Percentiles rank a stretch among this genome's conserved stretches.
Conservation (phyloP, 2,797 vertebrate species). For the Caiman crocodilus region DNA sequence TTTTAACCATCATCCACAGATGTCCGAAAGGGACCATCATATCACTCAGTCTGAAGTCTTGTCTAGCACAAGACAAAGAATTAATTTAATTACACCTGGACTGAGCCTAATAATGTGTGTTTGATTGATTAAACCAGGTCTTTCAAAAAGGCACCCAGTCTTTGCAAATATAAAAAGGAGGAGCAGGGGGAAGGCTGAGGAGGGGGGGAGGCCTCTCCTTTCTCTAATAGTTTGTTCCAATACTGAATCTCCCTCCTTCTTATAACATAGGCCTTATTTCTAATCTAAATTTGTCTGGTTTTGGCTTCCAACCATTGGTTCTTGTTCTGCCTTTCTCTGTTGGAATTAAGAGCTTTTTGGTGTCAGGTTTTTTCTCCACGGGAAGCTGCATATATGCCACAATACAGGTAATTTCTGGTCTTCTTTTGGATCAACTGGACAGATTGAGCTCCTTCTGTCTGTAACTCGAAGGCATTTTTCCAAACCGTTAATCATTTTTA, state of each 20-base stretch:
- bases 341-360: neutral
- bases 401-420: neutral
- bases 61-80: neutral
- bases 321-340: neutral
- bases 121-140: neutral
- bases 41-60: neutral
- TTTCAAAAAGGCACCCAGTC: neutral
- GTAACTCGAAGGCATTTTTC: neutral
- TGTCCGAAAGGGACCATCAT: neutral
- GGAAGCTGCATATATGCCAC: neutral
- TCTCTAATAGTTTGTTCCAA: neutral
- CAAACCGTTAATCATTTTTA: neutral
- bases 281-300: neutral
- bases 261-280: neutral
- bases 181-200: too few species aligned
- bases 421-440: neutral
- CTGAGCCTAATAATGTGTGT: neutral
- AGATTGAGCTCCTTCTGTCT: neutral
- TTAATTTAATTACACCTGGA: neutral
- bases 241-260: neutral
- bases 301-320: neutral
- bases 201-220: neutral
- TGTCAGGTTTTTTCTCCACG: neutral
- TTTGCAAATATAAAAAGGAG: neutral
- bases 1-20: too few species aligned